Conservation (phyloP, 2,888 invertebrate genomes). For the Plusia festucae region DNA sequence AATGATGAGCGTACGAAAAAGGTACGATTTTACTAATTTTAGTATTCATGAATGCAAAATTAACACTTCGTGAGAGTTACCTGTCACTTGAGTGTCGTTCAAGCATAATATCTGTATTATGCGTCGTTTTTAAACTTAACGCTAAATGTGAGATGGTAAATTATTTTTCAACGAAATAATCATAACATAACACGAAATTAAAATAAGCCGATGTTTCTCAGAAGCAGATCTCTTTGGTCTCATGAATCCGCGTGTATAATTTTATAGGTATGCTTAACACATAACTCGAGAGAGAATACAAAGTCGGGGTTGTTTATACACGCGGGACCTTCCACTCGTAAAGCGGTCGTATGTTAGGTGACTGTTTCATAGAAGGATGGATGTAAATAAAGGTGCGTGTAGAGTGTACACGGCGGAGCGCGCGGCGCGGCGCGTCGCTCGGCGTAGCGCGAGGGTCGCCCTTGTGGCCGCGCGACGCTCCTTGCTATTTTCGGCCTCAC, state of each 20-base stretch:
- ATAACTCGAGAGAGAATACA: constrained; percentile 65
- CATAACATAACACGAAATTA: constrained; percentile 13
- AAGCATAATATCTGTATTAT: neutral
- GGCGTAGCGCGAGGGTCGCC: constrained; percentile 82
- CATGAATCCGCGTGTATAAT: constrained; percentile 17
- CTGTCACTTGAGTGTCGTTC: no score
- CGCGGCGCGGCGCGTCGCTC: constrained; percentile 61
- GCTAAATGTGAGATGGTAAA: neutral
- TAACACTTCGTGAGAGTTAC: no score
- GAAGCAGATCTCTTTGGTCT: constrained; percentile 24
- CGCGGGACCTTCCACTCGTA: constrained; percentile 75
- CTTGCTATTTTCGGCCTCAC: constrained; percentile 88
- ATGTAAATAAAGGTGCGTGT: constrained; percentile 85
- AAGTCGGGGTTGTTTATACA: constrained; percentile 71
- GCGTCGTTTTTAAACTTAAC: neutral
- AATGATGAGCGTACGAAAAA: no score
- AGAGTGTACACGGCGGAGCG: constrained; percentile 52
- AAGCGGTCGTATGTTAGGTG: constrained; percentile 70
- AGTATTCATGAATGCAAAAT: no score
- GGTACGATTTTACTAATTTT: neutral
- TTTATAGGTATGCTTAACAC: constrained; percentile 32
- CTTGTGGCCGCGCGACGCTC: constrained; percentile 86
- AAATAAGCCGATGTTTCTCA: constrained; percentile 25
- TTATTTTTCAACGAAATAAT: constrained; percentile 20
- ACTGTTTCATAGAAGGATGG: constrained; percentile 78